Evolutionary conservation across 1,140 invertebrate genomes (phyloP).

Genomic region (Venturia canescens): DNA sequence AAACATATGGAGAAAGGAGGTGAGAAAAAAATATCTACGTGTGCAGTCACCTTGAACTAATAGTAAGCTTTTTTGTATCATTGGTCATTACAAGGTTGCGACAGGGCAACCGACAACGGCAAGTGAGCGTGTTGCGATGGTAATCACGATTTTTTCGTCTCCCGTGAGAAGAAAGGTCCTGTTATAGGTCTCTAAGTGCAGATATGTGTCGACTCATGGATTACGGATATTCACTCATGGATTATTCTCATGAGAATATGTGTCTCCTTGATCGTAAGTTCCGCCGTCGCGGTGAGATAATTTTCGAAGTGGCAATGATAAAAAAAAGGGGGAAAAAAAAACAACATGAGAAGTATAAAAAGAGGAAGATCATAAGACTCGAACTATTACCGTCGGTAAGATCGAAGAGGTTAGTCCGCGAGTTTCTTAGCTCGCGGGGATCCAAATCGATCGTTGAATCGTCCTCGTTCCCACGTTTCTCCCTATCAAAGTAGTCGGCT

Average conservation of each 20-base stretch:
- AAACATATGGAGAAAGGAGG: too few relatives aligned
- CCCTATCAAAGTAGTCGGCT: background rate
- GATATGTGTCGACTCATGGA: background rate
- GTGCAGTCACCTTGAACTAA: slow-evolving; percentile 58
- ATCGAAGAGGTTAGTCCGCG: slow-evolving; percentile 23
- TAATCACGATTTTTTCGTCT: slow-evolving; percentile 57
- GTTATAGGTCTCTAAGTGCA: background rate
- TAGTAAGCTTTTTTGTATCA: slow-evolving; percentile 53
- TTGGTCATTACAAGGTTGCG: slow-evolving; percentile 58
- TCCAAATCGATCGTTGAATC: slow-evolving; percentile 38
- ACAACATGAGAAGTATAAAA: background rate
- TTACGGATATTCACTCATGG: slow-evolving; percentile 25
- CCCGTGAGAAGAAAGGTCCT: slow-evolving; percentile 13
- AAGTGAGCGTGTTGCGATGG: slow-evolving; percentile 47
- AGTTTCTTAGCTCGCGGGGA: background rate
- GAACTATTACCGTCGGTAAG: slow-evolving; percentile 34
- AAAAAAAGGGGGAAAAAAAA: background rate
- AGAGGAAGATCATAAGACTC: background rate
- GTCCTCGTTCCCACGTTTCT: slow-evolving; percentile 40
- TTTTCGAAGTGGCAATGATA: background rate
- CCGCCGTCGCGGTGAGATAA: background rate
- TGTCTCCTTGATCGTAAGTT: background rate
- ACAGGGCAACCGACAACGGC: slow-evolving; percentile 1
- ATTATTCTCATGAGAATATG: background rate
- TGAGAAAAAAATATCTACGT: too few relatives aligned